Conservation (phyloP, 2,113 vertebrate genomes). For the Thryonomys swinderianus region DNA sequence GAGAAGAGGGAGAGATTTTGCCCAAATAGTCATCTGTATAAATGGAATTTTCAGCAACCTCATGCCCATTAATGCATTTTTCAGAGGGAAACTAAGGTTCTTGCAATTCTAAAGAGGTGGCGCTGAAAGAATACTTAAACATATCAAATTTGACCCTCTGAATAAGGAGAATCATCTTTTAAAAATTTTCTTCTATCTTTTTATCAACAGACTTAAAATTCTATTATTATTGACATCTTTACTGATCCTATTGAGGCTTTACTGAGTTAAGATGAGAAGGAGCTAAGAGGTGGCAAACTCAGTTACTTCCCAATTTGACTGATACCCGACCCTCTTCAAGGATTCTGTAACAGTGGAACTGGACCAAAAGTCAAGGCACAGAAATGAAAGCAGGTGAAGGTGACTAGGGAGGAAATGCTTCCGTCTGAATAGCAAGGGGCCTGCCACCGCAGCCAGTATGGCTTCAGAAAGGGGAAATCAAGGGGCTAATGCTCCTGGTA, state of each 20-base stretch:
- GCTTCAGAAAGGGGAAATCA: neutral
- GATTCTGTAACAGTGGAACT: neutral
- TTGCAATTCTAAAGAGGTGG: neutral
- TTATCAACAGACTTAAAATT: neutral
- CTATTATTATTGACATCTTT: neutral
- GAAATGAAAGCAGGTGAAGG: neutral
- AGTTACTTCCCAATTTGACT: neutral
- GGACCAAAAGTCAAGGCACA: neutral
- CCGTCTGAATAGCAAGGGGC: neutral
- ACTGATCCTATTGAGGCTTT: neutral
- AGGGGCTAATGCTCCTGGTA: neutral
- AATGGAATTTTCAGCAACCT: neutral
- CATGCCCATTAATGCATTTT: neutral
- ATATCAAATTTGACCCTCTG: neutral
- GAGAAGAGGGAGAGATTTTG: neutral
- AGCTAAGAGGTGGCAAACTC: neutral
- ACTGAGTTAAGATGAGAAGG: constrained; percentile 4
- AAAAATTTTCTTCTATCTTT: neutral
- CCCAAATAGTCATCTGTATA: neutral
- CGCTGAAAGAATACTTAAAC: neutral
- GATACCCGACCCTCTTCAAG: neutral
- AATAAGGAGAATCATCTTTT: neutral
- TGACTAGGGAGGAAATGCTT: neutral
- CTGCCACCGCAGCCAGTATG: constrained; percentile 17
- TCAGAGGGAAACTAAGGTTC: neutral